A percentile compares a stretch with the other conserved stretches of the same genome.
Conservation (phyloP, 2,797 vertebrate genomes). For the Scomberomorus guttatus region DNA sequence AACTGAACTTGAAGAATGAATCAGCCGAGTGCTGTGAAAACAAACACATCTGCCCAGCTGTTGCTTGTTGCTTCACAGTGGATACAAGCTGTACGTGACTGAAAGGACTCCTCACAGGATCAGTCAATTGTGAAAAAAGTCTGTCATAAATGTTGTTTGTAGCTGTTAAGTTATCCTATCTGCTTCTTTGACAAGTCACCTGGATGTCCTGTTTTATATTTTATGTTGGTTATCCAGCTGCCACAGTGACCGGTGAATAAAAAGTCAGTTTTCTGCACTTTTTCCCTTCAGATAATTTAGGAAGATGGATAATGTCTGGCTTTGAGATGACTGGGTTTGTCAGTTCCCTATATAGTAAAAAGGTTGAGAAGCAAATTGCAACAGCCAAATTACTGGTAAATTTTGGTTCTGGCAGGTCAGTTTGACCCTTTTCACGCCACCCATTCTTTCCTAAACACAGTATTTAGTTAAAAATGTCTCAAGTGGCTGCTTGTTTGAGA, state of each 20-base stretch:
- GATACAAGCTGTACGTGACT: neutral
- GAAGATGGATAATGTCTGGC: neutral
- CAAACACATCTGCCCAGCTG: conserved; percentile 62
- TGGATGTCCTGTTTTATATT: neutral
- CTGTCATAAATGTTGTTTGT: neutral
- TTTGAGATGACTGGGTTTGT: neutral
- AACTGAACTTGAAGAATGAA: conserved; percentile 30
- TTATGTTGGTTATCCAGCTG: too few species aligned
- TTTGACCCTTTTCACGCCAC: neutral
- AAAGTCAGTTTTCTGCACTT: too few species aligned
- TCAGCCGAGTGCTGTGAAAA: conserved; percentile 43
- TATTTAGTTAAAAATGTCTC: neutral
- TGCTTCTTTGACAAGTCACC: neutral
- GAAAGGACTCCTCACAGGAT: neutral
- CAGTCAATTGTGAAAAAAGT: neutral
- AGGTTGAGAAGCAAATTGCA: neutral
- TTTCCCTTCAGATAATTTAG: too few species aligned
- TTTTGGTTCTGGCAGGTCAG: neutral
- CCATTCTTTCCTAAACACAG: neutral
- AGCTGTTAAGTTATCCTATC: neutral
- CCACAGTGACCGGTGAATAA: too few species aligned
- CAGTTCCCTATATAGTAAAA: neutral
- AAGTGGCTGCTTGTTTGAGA: neutral
- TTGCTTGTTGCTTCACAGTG: conserved; percentile 27
- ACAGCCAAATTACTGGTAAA: neutral